Percentiles rank a stretch among this genome's conserved stretches.
These are phyloP conservation scores for Monopterus albus DNA, from an alignment of 2,113 vertebrate genomes.

Conservation along the genomic window DNA sequence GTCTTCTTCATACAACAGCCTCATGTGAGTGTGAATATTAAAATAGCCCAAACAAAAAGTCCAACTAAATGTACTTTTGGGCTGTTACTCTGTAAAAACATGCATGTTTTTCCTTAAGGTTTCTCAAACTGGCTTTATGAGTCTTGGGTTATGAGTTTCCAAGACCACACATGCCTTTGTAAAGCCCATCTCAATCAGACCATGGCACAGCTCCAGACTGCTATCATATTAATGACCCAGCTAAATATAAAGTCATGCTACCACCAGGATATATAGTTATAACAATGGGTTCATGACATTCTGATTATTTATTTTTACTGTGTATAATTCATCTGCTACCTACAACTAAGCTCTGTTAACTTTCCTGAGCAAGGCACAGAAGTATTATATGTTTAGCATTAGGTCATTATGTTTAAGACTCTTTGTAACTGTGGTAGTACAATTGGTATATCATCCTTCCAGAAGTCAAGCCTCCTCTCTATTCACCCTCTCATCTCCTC, in stretches of 20 bases:
- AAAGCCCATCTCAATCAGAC: constrained; percentile 64
- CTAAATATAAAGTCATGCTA: not conserved
- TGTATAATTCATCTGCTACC: not conserved
- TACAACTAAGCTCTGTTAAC: not conserved
- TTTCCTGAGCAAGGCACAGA: not conserved
- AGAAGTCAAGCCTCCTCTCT: constrained; percentile 59
- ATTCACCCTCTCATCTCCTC: constrained; percentile 52
- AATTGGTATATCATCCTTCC: constrained; percentile 17
- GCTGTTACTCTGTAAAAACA: constrained; percentile 11
- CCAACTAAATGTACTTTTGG: constrained; percentile 39
- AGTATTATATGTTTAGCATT: too few species aligned
- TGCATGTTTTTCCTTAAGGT: constrained; percentile 44
- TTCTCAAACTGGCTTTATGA: constrained; percentile 56
- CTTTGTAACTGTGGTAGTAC: constrained; percentile 1
- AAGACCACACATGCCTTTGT: constrained; percentile 65
- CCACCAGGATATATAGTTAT: not conserved
- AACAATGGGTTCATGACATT: not conserved
- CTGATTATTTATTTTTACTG: not conserved
- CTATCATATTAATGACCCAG: constrained; percentile 44
- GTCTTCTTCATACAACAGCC: not conserved
- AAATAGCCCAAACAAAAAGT: constrained; percentile 33
- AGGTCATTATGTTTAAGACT: not conserved
- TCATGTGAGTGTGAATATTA: constrained; percentile 23
- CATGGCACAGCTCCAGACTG: constrained; percentile 41
- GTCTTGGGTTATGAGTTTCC: constrained; percentile 63